Conservation (phyloP, 1,140 invertebrate genomes). For the Riptortus pedestris region DNA sequence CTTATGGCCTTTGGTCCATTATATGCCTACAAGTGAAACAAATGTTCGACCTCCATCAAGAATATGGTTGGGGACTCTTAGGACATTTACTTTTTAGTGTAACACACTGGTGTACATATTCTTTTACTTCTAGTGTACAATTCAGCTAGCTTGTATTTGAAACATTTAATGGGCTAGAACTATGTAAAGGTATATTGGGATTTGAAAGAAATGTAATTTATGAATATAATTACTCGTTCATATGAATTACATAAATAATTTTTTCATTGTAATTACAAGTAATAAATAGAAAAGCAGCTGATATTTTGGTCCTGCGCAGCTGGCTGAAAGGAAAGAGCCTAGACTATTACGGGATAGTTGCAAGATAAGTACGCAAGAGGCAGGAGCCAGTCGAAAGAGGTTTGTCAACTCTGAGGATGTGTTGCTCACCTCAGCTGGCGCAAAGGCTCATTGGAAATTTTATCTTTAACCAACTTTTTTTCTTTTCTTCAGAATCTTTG, state of each 20-base stretch:
- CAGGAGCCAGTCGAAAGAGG: conserved; percentile 6
- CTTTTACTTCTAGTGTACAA: too few species aligned
- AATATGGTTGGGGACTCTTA: too few species aligned
- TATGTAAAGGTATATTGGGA: neutral
- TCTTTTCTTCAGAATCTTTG: neutral
- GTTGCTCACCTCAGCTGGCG: neutral
- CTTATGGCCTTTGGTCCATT: too few species aligned
- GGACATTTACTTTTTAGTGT: too few species aligned
- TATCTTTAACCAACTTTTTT: neutral
- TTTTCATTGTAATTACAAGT: neutral
- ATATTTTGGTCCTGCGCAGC: neutral
- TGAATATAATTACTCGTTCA: neutral
- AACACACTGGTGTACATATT: too few species aligned
- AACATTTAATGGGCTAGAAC: neutral
- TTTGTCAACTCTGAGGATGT: conserved; percentile 11
- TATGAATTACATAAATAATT: neutral
- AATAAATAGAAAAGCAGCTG: neutral
- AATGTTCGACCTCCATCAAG: too few species aligned
- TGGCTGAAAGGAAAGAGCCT: neutral
- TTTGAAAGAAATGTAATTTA: neutral
- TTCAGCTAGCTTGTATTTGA: too few species aligned
- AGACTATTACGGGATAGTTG: conserved; percentile 2
- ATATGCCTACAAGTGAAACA: too few species aligned
- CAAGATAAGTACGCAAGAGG: conserved; percentile 1
- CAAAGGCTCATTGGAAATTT: neutral